Evolutionary conservation across 2,797 vertebrate genomes (phyloP), one percentile per base, ranked within the genome.

Genomic region (Myripristis jacobus): DNA sequence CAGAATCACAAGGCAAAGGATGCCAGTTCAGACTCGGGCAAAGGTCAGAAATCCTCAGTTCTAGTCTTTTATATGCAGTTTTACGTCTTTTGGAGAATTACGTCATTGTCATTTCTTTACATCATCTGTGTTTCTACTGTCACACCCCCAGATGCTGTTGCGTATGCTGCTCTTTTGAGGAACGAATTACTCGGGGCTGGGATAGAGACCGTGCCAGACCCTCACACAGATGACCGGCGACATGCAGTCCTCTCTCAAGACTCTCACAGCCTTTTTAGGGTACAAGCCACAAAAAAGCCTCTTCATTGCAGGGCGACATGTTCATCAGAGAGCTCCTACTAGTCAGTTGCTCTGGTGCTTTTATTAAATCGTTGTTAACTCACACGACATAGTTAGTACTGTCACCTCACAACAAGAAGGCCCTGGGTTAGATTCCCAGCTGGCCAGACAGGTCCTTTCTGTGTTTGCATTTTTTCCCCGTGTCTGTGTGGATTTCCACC

Each of bases 1-100:
- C 94, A 94, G 88, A 95, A 92, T 85, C 93, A 93, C 4, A 92
- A 93, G 83, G 88, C 92, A 0, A 95, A 95, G 75, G 94, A 95
- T 36, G 84, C 93, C 34, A 88, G 89, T 69, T 82, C 94, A 52
- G 94, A 95, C 67, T 93, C 93, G 0, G 94, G 94, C 77, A 95
- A 95, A 94, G 94, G 94, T 95, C 64, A 58, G 68, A 55, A 57
- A 61, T 47, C 27, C 21, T 18, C 54, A 41, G 0, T 7, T 25
- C 12, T 9, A 11, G 41, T 12, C 10, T 6, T 9, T 27, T 18
- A 1, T 9, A 11, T 56, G 9, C 47, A 12, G n/a, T 34, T 10
- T 15, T 61, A 12, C 54, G 6, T n/a, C 9, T 24, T 1, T 6
- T 38, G 2, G 5, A 36, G 18, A 34, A 34, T 34, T 34, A 4